These are phyloP conservation scores for Sebastes schlegelii DNA, from an alignment of 2,113 vertebrate genomes.

Conservation along the genomic window DNA sequence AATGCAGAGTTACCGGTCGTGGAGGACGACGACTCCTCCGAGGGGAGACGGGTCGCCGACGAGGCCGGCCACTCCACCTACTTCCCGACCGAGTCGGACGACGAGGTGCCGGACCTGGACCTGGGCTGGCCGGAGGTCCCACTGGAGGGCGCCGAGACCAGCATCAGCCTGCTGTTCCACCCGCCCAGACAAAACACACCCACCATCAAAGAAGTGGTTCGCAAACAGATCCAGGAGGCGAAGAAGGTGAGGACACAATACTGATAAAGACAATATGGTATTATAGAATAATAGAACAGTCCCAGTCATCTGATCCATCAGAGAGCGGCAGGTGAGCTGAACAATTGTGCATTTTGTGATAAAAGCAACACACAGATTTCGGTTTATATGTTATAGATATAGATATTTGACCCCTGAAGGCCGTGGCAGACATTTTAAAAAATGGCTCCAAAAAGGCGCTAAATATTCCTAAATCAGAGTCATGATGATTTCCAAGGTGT, in stretches of 20 bases:
- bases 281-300: too few relatives aligned
- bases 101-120: conserved; percentile 93
- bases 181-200: conserved; percentile 90
- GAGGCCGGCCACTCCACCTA: conserved; percentile 89
- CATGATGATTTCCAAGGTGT: too few relatives aligned
- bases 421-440: too few relatives aligned
- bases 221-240: conserved; percentile 91
- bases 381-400: too few relatives aligned
- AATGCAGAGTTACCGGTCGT: conserved; percentile 81
- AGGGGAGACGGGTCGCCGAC: conserved; percentile 54
- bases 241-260: conserved; percentile 85
- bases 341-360: too few relatives aligned
- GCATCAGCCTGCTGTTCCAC: conserved; percentile 91
- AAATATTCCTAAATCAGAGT: too few relatives aligned
- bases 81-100: conserved; percentile 91
- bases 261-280: too few relatives aligned
- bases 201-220: conserved; percentile 92
- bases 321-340: too few relatives aligned
- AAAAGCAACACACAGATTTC: too few relatives aligned
- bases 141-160: conserved; percentile 84
- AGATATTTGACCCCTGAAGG: too few relatives aligned
- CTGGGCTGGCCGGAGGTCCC: conserved; percentile 90
- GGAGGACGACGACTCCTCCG: conserved; percentile 63
- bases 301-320: too few relatives aligned
- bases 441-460: too few relatives aligned